These are phyloP conservation scores for Muscicapa striata DNA, from an alignment of 2,797 vertebrate species.

Conservation along the genomic window DNA sequence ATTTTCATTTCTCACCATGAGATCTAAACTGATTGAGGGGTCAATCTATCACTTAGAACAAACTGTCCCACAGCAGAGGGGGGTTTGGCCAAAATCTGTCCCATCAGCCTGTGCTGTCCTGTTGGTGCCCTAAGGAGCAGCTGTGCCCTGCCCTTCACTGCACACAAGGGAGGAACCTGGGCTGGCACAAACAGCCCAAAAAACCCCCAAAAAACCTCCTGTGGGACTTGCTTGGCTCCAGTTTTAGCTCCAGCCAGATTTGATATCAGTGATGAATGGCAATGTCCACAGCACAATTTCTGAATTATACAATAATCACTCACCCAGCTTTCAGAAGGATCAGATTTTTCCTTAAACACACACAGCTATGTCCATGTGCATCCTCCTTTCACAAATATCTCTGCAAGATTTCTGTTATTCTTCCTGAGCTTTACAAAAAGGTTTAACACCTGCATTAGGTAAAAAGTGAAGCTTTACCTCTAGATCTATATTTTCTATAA, in stretches of 20 bases:
- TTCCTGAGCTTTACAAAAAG: background rate
- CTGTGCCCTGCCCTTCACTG: background rate
- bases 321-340: background rate
- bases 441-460: background rate
- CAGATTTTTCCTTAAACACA: background rate
- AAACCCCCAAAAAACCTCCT: background rate
- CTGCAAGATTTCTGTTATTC: background rate
- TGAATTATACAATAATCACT: background rate
- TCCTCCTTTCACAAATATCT: background rate
- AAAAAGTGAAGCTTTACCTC: background rate
- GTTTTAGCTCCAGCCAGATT: background rate
- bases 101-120: background rate
- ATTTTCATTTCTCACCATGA: background rate
- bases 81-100: background rate
- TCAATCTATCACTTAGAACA: background rate
- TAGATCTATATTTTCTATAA: background rate
- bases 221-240: background rate
- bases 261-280: rapidly evolving
- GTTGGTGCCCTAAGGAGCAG: background rate
- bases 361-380: background rate
- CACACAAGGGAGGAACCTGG: background rate
- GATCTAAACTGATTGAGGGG: background rate
- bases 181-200: background rate
- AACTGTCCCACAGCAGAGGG: background rate
- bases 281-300: background rate